phyloP scores from a whole-genome alignment of 1,140 invertebrate genomes.

The Sycobia sp. region DNA sequence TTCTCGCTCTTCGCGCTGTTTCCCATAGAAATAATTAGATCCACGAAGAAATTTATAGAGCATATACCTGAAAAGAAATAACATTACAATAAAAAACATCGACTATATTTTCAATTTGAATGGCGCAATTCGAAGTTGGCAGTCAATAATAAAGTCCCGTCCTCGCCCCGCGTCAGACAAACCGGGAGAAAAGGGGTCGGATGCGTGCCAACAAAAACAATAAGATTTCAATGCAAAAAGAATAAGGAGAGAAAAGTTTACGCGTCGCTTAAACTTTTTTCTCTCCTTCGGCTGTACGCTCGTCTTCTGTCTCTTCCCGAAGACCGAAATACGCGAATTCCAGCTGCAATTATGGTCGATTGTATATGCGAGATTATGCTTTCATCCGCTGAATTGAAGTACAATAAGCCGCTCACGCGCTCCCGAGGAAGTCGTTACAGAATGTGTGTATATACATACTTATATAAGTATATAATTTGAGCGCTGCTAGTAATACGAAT shows the following conservation, averaged over 20 bases:
- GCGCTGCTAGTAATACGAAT: not conserved
- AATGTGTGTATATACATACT: too few species aligned
- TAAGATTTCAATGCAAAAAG: too few species aligned
- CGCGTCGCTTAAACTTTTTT: conserved; percentile 1
- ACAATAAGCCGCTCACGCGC: not conserved
- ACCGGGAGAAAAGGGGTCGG: too few species aligned
- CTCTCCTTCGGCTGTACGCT: not conserved
- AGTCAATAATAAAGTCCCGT: conserved; percentile 8
- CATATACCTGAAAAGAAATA: too few species aligned
- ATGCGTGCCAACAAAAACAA: too few species aligned
- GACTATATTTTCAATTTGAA: conserved; percentile 20
- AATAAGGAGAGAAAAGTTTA: conserved; percentile 1
- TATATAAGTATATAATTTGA: too few species aligned
- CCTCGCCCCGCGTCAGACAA: too few species aligned
- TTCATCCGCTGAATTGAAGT: conserved; percentile 17
- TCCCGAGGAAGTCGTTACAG: too few species aligned
- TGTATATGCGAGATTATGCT: conserved; percentile 11
- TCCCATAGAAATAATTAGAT: too few species aligned
- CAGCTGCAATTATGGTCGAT: conserved; percentile 14
- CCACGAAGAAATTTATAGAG: too few species aligned
- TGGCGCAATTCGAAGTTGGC: conserved; percentile 16
- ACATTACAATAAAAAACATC: too few species aligned
- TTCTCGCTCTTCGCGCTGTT: too few species aligned
- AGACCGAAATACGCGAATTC: conserved; percentile 12
- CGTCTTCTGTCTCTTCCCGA: not conserved